A percentile compares a stretch with the other conserved stretches of the same genome.
Evolutionary conservation across 1,140 invertebrate species (phyloP).

Genomic region (Zaprionus nigranus): DNA sequence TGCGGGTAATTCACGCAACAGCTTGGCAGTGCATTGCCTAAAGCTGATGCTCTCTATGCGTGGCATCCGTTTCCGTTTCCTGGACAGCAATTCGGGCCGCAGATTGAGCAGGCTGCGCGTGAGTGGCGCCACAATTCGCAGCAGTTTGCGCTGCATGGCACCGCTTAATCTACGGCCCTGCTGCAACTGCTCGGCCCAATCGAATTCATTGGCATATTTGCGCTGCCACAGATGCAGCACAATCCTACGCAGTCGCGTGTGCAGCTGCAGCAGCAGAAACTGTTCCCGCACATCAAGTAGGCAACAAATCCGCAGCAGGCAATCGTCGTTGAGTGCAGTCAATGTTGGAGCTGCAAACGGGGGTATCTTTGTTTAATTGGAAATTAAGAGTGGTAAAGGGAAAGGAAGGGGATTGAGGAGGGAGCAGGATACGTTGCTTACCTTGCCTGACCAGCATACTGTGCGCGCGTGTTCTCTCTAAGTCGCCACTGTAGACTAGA

Average conservation of each 20-base stretch:
- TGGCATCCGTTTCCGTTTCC: slow-evolving; percentile 1
- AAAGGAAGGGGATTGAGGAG: neutral
- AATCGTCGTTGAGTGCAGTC: slow-evolving; percentile 62
- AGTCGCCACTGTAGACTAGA: slow-evolving; percentile 45
- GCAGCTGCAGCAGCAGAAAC: slow-evolving; percentile 50
- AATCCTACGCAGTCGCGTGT: slow-evolving; percentile 37
- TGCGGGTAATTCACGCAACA: slow-evolving; percentile 39
- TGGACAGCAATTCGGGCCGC: slow-evolving; percentile 16
- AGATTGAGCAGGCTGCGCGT: slow-evolving; percentile 56
- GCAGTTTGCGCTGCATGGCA: slow-evolving; percentile 46
- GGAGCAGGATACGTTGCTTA: slow-evolving; percentile 5
- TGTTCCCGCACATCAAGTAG: slow-evolving; percentile 50
- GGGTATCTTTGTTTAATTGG: neutral
- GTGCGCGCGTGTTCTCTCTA: slow-evolving; percentile 15
- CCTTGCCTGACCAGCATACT: slow-evolving; percentile 34
- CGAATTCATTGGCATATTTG: slow-evolving; percentile 52
- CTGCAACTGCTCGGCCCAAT: slow-evolving; percentile 33
- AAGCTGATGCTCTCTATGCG: slow-evolving; percentile 48
- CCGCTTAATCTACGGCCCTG: slow-evolving; percentile 16
- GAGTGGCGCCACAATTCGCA: slow-evolving; percentile 35
- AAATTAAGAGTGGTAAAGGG: neutral
- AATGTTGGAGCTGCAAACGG: slow-evolving; percentile 13
- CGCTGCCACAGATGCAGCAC: slow-evolving; percentile 54
- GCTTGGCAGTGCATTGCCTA: slow-evolving; percentile 5
- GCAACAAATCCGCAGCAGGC: slow-evolving; percentile 64